Percentiles rank a stretch among this genome's conserved stretches.
These are phyloP conservation scores for Bradysia coprophila DNA, from an alignment of 1,140 invertebrate genomes.

Conservation along the genomic window DNA sequence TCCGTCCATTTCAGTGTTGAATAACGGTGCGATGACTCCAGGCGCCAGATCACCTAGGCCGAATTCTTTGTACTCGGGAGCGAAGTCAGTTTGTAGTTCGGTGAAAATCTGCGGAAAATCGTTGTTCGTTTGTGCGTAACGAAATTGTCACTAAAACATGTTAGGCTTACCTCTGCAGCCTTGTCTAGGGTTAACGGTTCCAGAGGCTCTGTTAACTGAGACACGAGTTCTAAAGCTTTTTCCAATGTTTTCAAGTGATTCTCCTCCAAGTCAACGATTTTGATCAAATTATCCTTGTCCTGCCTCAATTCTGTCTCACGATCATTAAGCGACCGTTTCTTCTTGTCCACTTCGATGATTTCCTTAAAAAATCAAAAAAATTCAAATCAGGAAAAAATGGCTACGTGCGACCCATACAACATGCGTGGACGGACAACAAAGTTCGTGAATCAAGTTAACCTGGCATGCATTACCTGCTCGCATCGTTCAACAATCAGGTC, in stretches of 20 bases:
- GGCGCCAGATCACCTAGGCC: slow-evolving; percentile 43
- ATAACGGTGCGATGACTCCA: slow-evolving; percentile 38
- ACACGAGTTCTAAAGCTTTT: slow-evolving; percentile 46
- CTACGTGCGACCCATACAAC: too few relatives aligned
- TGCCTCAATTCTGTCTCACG: slow-evolving; percentile 56
- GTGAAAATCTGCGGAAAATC: slow-evolving; percentile 36
- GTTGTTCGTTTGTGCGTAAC: too few relatives aligned
- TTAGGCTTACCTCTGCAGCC: slow-evolving; percentile 27
- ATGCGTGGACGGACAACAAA: too few relatives aligned
- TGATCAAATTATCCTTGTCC: slow-evolving; percentile 53
- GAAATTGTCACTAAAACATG: not conserved
- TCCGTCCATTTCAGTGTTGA: slow-evolving; percentile 42
- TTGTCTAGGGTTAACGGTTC: slow-evolving; percentile 46
- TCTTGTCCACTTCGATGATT: slow-evolving; percentile 76
- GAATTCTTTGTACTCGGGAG: slow-evolving; percentile 34
- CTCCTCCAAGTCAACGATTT: slow-evolving; percentile 54
- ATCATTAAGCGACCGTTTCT: slow-evolving; percentile 56
- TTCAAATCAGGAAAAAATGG: slow-evolving; percentile 22
- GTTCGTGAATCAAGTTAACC: too few relatives aligned
- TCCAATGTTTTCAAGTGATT: slow-evolving; percentile 54
- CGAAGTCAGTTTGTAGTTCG: slow-evolving; percentile 39
- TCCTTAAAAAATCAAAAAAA: slow-evolving; percentile 24
- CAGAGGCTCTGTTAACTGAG: slow-evolving; percentile 37
- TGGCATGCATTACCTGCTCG: slow-evolving; percentile 68
- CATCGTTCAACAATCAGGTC: slow-evolving; percentile 80